phyloP scores from a whole-genome alignment of 2,113 vertebrate species.

The Maccullochella peelii region DNA sequence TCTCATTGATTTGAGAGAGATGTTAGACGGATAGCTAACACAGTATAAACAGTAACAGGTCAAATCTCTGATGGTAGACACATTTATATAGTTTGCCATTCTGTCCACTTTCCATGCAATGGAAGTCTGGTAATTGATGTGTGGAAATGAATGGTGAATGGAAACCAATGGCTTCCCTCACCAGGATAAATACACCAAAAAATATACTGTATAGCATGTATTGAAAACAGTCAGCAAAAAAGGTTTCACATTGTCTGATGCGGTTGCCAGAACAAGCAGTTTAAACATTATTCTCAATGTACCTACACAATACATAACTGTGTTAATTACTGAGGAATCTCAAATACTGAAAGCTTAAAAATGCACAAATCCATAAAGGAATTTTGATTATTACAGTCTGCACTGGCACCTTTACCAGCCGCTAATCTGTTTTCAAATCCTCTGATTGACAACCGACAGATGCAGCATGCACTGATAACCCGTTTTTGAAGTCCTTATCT shows the following conservation, averaged over 20 bases:
- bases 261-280: not conserved
- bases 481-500: constrained; percentile 71
- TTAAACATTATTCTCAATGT: not conserved
- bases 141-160: not conserved
- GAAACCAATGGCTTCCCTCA: not conserved
- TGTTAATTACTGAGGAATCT: not conserved
- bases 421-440: constrained; percentile 46
- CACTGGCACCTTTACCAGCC: constrained; percentile 13
- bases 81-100: not conserved
- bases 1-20: not conserved
- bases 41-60: not conserved
- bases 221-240: not conserved
- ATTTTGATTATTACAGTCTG: constrained; percentile 18
- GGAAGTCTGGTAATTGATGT: not conserved
- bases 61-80: not conserved
- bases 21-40: not conserved
- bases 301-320: not conserved
- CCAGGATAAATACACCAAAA: not conserved
- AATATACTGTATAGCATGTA: not conserved
- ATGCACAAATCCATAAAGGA: constrained; percentile 12
- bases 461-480: constrained; percentile 50
- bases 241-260: not conserved
- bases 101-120: not conserved
- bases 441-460: constrained; percentile 44
- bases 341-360: constrained; percentile 20